Evolutionary conservation across 2,113 vertebrate species (phyloP), one percentile per base, ranked within the genome.

Genomic region (Marmota flaviventris): DNA sequence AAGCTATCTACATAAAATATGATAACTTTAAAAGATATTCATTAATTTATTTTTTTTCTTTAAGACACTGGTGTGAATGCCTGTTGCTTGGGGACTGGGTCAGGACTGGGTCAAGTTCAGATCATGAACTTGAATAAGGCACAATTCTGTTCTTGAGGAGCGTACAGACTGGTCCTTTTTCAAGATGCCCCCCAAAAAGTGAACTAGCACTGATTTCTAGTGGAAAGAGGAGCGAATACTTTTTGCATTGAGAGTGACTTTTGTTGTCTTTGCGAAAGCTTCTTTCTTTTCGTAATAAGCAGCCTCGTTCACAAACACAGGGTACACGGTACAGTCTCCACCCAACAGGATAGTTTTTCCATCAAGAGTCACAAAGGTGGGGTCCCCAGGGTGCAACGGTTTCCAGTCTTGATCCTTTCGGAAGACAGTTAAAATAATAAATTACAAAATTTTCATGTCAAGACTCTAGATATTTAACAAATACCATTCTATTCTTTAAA

Each of bases 211-310:
- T 24, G 58, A 77, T 67, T 82, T 96, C 81, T 98, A 95, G 90
- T 85, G 84, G n/a, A 78, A 58, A 89, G 91, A 92, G 39, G 69
- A 97, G 93, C 97, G 98, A 97, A 99, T 98, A 39, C 98, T 97
- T 73, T 98, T 98, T 51, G 99, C 99, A 11, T 93, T 98, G 97
- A 99, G 97, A 72, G 98, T 98, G 93, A 99, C 97, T 98, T 99
- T 99, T 69, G 98, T 98, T 18, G 99, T 99, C 96, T 99, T 99
- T 10, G 99, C 98, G 65, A 99, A 99, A 5, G 99, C 99, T 98
- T 99, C 99, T 83, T 99, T 99, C 98, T 99, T 99, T 97, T 99
- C 99, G 85, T 99, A 99, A 98, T 99, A 99, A 1, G 99, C 99
- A 0, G 99, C 99, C 98, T 99, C 99, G 0, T 99, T 99, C 96